phyloP scores from a whole-genome alignment of 2,888 invertebrate genomes.

The Drosophila pseudotalamancana region DNA sequence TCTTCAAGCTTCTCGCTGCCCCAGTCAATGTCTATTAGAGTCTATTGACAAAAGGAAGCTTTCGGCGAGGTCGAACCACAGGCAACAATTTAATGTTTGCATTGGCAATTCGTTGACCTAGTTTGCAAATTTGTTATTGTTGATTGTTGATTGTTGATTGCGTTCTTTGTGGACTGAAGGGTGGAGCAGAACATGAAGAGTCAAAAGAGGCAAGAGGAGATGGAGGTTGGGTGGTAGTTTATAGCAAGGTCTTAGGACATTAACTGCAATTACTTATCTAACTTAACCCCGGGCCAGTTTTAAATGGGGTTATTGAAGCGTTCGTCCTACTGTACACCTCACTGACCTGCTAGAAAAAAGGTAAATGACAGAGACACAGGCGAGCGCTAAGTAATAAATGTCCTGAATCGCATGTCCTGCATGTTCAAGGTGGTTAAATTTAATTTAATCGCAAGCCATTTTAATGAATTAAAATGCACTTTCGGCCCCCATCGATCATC shows the following conservation, averaged over 20 bases:
- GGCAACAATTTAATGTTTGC: conserved; percentile 62
- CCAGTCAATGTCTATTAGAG: conserved; percentile 11
- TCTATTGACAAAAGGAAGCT: conserved; percentile 20
- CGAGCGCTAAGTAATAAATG: conserved; percentile 36
- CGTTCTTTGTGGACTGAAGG: conserved; percentile 55
- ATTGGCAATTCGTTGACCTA: conserved; percentile 74
- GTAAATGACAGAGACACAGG: not conserved
- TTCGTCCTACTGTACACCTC: not conserved
- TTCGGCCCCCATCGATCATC: conserved; percentile 33
- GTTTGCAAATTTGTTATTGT: conserved; percentile 45
- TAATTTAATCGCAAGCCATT: conserved; percentile 30
- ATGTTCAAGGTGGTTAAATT: conserved; percentile 26
- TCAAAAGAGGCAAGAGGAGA: not conserved
- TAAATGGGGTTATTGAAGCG: conserved; percentile 36
- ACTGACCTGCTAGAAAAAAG: not conserved
- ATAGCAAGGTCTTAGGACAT: conserved; percentile 45
- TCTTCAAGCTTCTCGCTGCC: conserved; percentile 1
- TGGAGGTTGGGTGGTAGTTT: too few species aligned
- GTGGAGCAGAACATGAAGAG: not conserved
- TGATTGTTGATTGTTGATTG: conserved; percentile 61
- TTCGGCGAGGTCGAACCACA: not conserved
- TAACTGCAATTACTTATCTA: conserved; percentile 54
- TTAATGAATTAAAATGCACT: conserved; percentile 33
- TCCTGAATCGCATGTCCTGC: conserved; percentile 15
- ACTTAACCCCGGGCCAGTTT: conserved; percentile 38